These are phyloP conservation scores for Drosophila melanosoma DNA, from an alignment of 2,888 invertebrate species.

Conservation along the genomic window DNA sequence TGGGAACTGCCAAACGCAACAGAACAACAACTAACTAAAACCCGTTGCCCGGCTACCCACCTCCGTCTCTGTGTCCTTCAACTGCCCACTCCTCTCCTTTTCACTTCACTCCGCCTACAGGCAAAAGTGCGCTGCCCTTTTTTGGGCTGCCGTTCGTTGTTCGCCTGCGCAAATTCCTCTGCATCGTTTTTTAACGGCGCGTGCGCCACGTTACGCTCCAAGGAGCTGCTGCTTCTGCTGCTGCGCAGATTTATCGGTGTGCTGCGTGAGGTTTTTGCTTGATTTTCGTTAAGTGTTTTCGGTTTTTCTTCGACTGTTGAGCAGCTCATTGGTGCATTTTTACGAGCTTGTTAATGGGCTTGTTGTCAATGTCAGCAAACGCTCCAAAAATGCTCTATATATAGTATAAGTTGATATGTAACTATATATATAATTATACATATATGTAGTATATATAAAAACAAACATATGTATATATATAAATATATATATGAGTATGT, in stretches of 20 bases:
- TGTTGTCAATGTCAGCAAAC: constrained; percentile 55
- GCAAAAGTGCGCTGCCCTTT: constrained; percentile 67
- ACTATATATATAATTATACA: not conserved
- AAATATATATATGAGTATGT: not conserved
- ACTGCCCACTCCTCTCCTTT: constrained; percentile 2
- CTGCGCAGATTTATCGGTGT: constrained; percentile 43
- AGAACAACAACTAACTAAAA: constrained; percentile 10
- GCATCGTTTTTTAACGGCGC: constrained; percentile 47
- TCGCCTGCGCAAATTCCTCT: constrained; percentile 60
- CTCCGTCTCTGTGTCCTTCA: not conserved
- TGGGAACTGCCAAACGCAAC: constrained; percentile 14
- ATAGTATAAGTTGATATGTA: not conserved
- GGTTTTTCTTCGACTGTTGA: not conserved
- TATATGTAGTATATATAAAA: not conserved
- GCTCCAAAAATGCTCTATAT: constrained; percentile 26
- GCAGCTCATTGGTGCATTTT: constrained; percentile 39
- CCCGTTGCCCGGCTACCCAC: constrained; percentile 28
- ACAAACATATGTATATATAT: not conserved
- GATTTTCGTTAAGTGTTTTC: constrained; percentile 40
- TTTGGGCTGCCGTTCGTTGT: constrained; percentile 56
- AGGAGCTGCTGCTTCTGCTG: constrained; percentile 21
- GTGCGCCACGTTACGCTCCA: constrained; percentile 71
- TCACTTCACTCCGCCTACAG: constrained; percentile 26
- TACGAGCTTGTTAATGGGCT: constrained; percentile 57
- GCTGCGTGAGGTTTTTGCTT: constrained; percentile 31